Conservation (phyloP, 2,113 vertebrate genomes). For the Athene noctua region DNA sequence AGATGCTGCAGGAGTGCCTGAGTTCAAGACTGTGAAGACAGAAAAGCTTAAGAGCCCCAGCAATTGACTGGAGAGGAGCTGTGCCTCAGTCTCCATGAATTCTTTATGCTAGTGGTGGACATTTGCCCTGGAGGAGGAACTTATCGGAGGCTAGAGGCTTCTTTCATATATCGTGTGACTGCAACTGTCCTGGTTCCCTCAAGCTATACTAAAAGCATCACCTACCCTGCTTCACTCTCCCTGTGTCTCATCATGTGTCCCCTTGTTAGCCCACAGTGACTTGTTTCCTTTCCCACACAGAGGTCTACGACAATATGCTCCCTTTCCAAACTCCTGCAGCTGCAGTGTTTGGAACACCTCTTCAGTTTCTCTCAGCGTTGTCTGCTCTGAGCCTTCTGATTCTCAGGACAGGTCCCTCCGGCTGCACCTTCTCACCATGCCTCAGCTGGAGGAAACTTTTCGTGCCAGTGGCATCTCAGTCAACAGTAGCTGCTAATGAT, state of each 20-base stretch:
- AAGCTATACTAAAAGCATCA: neutral
- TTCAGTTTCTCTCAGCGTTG: neutral
- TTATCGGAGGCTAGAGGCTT: neutral
- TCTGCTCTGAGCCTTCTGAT: neutral
- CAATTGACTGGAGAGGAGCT: neutral
- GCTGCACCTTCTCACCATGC: neutral
- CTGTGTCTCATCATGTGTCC: neutral
- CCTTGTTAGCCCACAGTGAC: neutral
- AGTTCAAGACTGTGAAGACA: neutral
- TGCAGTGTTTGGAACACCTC: neutral
- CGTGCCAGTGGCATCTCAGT: neutral
- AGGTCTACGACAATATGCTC: rapidly evolving
- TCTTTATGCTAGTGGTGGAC: neutral
- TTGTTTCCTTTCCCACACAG: neutral
- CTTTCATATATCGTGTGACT: neutral
- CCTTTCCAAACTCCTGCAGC: neutral
- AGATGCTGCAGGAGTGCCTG: neutral
- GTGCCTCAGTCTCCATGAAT: neutral
- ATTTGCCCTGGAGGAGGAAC: neutral
- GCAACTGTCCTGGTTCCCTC: neutral
- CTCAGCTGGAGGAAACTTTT: neutral
- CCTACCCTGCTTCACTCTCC: neutral
- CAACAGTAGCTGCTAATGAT: neutral
- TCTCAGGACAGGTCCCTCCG: neutral
- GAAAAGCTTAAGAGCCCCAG: neutral